Evolutionary conservation across 2,797 vertebrate species (phyloP).

Genomic region (Rhynchonycteris naso): DNA sequence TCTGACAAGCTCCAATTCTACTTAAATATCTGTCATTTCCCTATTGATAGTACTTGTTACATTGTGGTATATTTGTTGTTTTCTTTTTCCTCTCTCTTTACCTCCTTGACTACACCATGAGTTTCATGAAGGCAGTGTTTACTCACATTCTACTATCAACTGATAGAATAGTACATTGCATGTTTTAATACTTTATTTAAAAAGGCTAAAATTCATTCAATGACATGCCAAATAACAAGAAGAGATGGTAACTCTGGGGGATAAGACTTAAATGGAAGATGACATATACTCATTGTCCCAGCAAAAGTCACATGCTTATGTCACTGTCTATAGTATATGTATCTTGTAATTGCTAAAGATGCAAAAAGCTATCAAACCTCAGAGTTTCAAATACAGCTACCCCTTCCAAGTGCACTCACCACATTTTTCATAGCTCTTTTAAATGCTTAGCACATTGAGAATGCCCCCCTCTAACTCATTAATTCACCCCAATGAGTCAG

Average conservation of each 20-base stretch:
- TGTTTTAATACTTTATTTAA: not conserved
- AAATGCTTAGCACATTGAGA: not conserved
- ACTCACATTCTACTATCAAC: not conserved
- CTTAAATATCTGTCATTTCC: not conserved
- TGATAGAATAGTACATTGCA: not conserved
- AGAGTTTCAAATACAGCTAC: not conserved
- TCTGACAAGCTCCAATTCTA: not conserved
- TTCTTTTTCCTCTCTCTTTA: not conserved
- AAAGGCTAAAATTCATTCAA: not conserved
- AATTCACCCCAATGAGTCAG: not conserved
- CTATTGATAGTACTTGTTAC: not conserved
- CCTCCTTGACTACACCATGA: not conserved
- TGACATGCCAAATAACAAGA: not conserved
- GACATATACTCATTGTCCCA: not conserved
- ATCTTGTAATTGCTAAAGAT: not conserved
- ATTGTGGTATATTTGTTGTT: not conserved
- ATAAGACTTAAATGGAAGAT: not conserved
- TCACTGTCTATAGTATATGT: not conserved
- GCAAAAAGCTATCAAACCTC: not conserved
- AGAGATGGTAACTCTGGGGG: not conserved
- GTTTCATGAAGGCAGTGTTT: not conserved
- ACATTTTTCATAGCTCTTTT: not conserved
- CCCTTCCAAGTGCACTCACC: not conserved
- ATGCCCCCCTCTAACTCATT: not conserved
- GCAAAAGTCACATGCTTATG: not conserved